Evolutionary conservation across 2,113 vertebrate species (phyloP).

Genomic region (Lophochroa leadbeateri): DNA sequence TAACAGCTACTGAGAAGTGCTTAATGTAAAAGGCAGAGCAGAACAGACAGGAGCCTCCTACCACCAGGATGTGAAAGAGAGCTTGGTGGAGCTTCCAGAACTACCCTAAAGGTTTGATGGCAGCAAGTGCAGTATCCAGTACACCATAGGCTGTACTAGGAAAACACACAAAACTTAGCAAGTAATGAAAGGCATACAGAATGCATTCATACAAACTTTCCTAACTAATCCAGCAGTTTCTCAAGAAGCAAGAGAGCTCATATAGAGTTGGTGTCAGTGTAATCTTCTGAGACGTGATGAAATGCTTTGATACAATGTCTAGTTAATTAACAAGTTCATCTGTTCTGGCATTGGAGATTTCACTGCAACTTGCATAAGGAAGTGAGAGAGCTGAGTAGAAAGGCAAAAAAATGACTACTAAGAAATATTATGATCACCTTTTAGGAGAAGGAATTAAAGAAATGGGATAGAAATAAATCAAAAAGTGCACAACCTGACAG

Average conservation of each 20-base stretch:
- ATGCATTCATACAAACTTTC: neutral
- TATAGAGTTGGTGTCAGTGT: neutral
- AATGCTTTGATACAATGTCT: neutral
- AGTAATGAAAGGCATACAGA: neutral
- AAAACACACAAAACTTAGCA: neutral
- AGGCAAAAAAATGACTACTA: neutral
- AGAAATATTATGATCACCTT: neutral
- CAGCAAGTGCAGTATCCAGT: neutral
- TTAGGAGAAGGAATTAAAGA: neutral
- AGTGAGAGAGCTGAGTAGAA: neutral
- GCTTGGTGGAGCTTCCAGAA: neutral
- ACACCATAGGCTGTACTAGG: neutral
- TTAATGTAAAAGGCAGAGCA: neutral
- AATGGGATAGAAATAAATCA: neutral
- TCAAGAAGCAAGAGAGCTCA: neutral
- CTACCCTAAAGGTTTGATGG: neutral
- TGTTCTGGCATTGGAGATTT: neutral
- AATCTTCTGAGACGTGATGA: neutral
- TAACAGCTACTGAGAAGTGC: neutral
- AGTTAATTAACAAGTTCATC: neutral
- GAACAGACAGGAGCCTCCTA: neutral
- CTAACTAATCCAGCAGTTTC: neutral
- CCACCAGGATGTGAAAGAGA: neutral
- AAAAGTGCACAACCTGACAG: neutral
- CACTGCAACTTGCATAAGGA: neutral